phyloP scores from a whole-genome alignment of 2,888 invertebrate genomes.

The Horisme vitalbata region DNA sequence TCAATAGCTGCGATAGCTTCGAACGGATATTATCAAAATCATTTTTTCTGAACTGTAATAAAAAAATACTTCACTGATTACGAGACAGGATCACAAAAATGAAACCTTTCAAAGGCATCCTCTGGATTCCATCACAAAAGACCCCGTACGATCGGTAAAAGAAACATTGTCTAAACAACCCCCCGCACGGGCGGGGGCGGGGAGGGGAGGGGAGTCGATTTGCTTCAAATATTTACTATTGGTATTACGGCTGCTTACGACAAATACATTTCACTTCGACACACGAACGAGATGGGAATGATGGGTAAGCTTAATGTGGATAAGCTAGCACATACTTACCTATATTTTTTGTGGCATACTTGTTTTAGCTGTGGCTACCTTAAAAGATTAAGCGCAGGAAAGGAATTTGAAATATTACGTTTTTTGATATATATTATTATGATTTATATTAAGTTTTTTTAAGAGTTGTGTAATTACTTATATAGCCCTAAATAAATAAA shows the following conservation, averaged over 20 bases:
- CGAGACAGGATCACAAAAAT: slow-evolving; percentile 5
- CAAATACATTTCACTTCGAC: slow-evolving; percentile 39
- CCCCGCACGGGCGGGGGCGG: slow-evolving; percentile 4
- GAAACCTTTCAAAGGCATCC: slow-evolving; percentile 14
- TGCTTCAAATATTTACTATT: slow-evolving; percentile 45
- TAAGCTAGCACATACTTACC: background rate
- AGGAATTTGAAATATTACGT: no score
- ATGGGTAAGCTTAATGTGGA: slow-evolving; percentile 17
- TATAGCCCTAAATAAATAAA: no score
- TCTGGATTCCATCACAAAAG: slow-evolving; percentile 24
- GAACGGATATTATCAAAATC: no score
- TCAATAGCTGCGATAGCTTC: no score
- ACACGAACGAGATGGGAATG: slow-evolving; percentile 27
- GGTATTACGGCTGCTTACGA: slow-evolving; percentile 44
- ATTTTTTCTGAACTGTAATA: no score
- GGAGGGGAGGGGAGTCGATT: slow-evolving; percentile 30
- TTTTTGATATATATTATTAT: no score
- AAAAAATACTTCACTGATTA: background rate
- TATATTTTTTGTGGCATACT: no score
- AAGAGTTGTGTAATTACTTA: no score
- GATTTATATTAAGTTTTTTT: no score
- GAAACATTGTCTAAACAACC: slow-evolving; percentile 35
- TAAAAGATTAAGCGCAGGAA: no score
- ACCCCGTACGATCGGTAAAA: slow-evolving; percentile 17
- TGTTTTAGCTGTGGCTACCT: no score